phyloP scores from a whole-genome alignment of 1,140 invertebrate species.

The Gonatopus flavifemur region DNA sequence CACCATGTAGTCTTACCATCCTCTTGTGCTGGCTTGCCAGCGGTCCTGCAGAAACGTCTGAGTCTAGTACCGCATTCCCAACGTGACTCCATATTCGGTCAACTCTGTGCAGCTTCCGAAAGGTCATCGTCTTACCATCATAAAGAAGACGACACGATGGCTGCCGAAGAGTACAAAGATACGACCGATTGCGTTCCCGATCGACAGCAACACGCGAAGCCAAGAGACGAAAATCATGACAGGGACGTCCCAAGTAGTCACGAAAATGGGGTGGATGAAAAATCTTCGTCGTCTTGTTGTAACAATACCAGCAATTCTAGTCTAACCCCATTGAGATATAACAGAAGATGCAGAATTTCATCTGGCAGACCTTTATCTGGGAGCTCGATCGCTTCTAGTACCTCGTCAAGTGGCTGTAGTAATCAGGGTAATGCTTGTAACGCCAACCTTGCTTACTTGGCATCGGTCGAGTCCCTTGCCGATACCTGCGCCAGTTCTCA shows the following conservation, averaged over 20 bases:
- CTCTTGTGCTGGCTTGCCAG: conserved; percentile 41
- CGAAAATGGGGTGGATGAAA: no score
- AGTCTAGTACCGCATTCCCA: conserved; percentile 45
- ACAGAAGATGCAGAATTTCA: conserved; percentile 35
- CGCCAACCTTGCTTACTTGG: conserved; percentile 71
- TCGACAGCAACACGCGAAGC: neutral
- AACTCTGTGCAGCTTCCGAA: conserved; percentile 35
- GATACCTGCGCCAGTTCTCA: conserved; percentile 62
- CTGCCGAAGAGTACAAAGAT: neutral
- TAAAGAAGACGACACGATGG: neutral
- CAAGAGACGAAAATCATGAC: conserved; percentile 7
- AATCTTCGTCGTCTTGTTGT: no score
- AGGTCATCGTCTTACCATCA: conserved; percentile 1
- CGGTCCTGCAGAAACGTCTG: conserved; percentile 47
- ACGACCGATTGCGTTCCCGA: neutral
- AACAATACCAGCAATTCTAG: no score
- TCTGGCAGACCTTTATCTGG: conserved; percentile 70
- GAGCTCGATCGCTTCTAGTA: conserved; percentile 80
- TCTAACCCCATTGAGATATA: conserved; percentile 20
- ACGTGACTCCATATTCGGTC: conserved; percentile 47
- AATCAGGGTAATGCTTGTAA: conserved; percentile 48
- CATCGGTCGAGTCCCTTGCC: conserved; percentile 77
- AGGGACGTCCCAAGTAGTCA: neutral
- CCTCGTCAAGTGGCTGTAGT: conserved; percentile 64
- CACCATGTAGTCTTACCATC: conserved; percentile 35